Evolutionary conservation across 2,797 vertebrate species (phyloP).

Genomic region (Rhinophrynus dorsalis): DNA sequence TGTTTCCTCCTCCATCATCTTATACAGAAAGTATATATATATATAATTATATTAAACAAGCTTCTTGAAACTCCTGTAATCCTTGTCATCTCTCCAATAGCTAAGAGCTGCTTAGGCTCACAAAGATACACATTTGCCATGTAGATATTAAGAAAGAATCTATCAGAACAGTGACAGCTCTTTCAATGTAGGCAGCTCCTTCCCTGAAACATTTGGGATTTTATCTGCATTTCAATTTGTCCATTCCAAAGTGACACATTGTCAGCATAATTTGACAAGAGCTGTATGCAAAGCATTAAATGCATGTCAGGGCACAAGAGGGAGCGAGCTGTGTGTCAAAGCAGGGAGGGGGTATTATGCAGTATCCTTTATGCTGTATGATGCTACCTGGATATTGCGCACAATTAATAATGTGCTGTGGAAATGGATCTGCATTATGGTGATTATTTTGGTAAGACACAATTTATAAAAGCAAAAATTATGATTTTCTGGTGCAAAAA

Average conservation of each 20-base stretch:
- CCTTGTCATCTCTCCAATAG: constrained; percentile 44
- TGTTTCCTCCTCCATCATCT: too few species aligned
- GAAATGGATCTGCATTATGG: background rate
- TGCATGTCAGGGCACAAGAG: constrained; percentile 2
- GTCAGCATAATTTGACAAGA: constrained; percentile 45
- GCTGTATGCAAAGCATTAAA: constrained; percentile 48
- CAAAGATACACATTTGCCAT: constrained; percentile 47
- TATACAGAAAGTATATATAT: too few species aligned
- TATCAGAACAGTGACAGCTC: constrained; percentile 44
- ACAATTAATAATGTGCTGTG: background rate
- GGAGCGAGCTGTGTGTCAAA: background rate
- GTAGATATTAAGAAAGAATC: constrained; percentile 53
- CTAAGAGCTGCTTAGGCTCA: constrained; percentile 50
- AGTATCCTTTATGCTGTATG: background rate
- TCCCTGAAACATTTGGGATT: constrained; percentile 40
- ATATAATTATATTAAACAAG: too few species aligned
- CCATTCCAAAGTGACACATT: constrained; percentile 43
- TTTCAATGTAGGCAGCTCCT: constrained; percentile 27
- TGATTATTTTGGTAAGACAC: too few species aligned
- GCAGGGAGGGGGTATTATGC: background rate
- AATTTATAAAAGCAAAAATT: too few species aligned
- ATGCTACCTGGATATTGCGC: constrained; percentile 3
- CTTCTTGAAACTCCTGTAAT: background rate
- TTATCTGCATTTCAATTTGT: constrained; percentile 37
- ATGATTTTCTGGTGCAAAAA: too few species aligned